These are phyloP conservation scores for Eumaeus atala DNA, from an alignment of 1,140 invertebrate species.

Conservation along the genomic window DNA sequence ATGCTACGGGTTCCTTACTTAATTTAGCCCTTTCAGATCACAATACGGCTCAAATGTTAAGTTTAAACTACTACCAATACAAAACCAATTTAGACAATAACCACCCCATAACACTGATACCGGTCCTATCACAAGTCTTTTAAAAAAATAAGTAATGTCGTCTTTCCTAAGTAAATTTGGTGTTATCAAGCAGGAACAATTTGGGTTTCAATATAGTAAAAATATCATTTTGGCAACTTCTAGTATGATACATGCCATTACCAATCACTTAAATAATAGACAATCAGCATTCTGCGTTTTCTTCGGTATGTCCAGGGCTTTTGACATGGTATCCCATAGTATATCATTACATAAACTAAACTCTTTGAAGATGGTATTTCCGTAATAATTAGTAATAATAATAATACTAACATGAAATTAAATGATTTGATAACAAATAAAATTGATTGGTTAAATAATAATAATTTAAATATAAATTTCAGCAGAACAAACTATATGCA, in stretches of 20 bases:
- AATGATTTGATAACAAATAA: not conserved
- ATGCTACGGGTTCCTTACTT: too few species aligned
- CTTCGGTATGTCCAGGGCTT: too few species aligned
- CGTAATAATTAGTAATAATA: not conserved
- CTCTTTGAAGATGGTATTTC: not conserved
- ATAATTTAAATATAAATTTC: too few species aligned
- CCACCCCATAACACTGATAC: too few species aligned
- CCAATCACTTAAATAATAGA: not conserved
- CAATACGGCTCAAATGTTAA: too few species aligned
- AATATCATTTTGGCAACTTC: too few species aligned
- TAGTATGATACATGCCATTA: too few species aligned
- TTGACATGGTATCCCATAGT: not conserved
- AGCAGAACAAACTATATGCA: not conserved
- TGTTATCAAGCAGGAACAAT: not conserved
- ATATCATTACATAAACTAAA: not conserved
- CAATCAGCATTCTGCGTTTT: not conserved
- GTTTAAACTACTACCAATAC: too few species aligned
- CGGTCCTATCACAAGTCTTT: too few species aligned
- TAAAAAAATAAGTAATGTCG: not conserved
- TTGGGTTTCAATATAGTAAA: slow-evolving; percentile 2
- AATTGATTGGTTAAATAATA: not conserved
- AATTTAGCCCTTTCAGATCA: too few species aligned
- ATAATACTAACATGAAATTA: too few species aligned
- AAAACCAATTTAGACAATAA: too few species aligned
- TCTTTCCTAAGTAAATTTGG: slow-evolving; percentile 1